These are phyloP conservation scores for Paragorgia papillata DNA, from an alignment of 92 coral and sea anemone species.

Conservation along the genomic window DNA sequence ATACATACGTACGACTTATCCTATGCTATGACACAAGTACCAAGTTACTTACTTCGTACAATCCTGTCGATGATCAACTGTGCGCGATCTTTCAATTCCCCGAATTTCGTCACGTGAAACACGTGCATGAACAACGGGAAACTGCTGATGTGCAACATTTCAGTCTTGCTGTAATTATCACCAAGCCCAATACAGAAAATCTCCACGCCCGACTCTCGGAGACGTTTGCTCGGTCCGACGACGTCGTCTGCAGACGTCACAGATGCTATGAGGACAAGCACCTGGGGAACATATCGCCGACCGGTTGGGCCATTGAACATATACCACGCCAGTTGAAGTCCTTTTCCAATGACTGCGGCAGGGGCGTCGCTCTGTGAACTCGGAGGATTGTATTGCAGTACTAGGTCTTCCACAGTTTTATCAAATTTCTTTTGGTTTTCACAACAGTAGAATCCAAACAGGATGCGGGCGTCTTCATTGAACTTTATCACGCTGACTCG, in stretches of 20 bases:
- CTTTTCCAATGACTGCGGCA: slow-evolving; percentile 34
- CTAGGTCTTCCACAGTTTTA: slow-evolving; percentile 1
- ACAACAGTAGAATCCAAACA: slow-evolving; percentile 34
- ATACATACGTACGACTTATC: no score
- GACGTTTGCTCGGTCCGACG: slow-evolving; percentile 55
- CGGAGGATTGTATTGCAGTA: slow-evolving; percentile 19
- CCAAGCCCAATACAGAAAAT: slow-evolving; percentile 71
- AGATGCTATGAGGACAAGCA: slow-evolving; percentile 24
- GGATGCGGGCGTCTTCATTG: slow-evolving; percentile 30
- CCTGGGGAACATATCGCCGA: slow-evolving; percentile 29
- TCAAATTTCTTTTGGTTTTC: slow-evolving; percentile 17
- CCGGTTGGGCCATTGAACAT: slow-evolving; percentile 39
- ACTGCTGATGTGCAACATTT: slow-evolving; percentile 62
- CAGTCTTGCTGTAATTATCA: slow-evolving; percentile 64
- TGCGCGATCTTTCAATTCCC: slow-evolving; percentile 10
- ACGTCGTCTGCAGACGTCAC: slow-evolving; percentile 57
- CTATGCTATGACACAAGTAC: no score
- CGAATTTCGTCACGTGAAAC: slow-evolving; percentile 14
- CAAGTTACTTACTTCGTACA: slow-evolving; percentile 31
- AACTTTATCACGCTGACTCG: slow-evolving; percentile 30
- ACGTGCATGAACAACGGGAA: slow-evolving; percentile 29
- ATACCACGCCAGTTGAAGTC: slow-evolving; percentile 37
- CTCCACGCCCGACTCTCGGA: slow-evolving; percentile 65
- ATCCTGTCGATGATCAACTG: slow-evolving; percentile 33
- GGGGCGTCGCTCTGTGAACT: slow-evolving; percentile 7